Evolutionary conservation across 2,888 invertebrate species (phyloP), one percentile per base, ranked within the genome.

Genomic region (Stegophylla sp.): DNA sequence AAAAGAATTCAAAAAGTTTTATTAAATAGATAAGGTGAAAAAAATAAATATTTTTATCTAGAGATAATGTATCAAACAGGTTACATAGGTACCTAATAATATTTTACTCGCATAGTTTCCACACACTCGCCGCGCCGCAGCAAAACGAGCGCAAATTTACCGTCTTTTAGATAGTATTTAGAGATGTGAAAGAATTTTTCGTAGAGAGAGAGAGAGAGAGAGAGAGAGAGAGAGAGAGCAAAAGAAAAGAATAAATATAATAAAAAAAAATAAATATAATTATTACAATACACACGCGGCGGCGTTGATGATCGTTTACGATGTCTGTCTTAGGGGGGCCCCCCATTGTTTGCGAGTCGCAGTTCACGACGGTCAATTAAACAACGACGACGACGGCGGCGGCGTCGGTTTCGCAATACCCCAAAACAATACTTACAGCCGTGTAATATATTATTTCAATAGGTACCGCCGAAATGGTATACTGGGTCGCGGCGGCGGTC

Each of bases 301-400:
- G n/a, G 26, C 2, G 13, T 51, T 12, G 63, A 34, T 48, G 34
- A 63, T 63, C 34, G 74, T 41, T 59, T 73, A 43, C 13, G 23
- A 26, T 28, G 41, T 20, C 4, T 28, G 41, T 20, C 4, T 43
- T 15, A 15, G 66, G 2, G 15, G 1, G 26, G 53, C 13, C 53
- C 67, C 17, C 45, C 67, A 77, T 79, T 79, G 79, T 79, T 79
- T 61, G 41, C 53, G 59, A 3, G 26, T 15, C 23, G 45, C 17
- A 43, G 69, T 59, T 67, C 71, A 71, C 59, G 67, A 56, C 76
- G 79, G 79, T 69, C 79, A 71, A 69, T 69, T 79, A 67, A 79
- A 79, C 77, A 61, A 69, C 69, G 45, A 7, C 7, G n/a, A n/a
- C n/a, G n/a, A n/a, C n/a, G n/a, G n/a, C n/a, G n/a, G n/a, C n/a